Evolutionary conservation across 2,797 vertebrate species (phyloP), one percentile per base, ranked within the genome.

Genomic region (Hafferia zeledoni): DNA sequence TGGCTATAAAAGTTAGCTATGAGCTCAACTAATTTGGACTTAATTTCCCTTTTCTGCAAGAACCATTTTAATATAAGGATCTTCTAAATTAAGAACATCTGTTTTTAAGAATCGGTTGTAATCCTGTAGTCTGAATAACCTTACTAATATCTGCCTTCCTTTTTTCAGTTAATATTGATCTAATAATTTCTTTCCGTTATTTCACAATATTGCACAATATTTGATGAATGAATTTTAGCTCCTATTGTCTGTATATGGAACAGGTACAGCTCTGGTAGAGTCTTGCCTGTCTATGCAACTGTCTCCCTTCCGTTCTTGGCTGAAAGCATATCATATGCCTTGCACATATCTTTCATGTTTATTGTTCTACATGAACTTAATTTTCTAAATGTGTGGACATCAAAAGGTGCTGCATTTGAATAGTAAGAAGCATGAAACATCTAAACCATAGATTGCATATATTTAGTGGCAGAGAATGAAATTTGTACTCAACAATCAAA

Each of bases 11-110:
- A 64, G 24, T 49, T 74, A 50, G 12, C 24, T 64, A 30, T 56
- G 41, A 88, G 17, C 35, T 88, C 60, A 77, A 3, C 4, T 74
- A 49, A 50, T 70, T 77, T 81, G 14, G 43, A 41, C 10, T 67
- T 44, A 6, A 70, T 80, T 90, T 90, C 33, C 25, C 63, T 88
- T 83, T 37, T 55, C 69, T 77, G 49, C 22, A 67, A 71, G 56
- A 82, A 56, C 15, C 2, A 14, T 53, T 83, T 74, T 55, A 70
- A 33, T 49, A 22, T 25, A 67, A 80, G 16, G 33, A 13, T 87
- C 68, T 82, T 79, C 61, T 46, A 81, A 91, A 88, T n/a, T 17
- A 77, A 49, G 20, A 50, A 23, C 53, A 86, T 30, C 23, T 81
- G 65, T 3, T 83, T 72, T 78, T 71, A 60, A 87, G 55, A 69